These are phyloP conservation scores for Pseudocheirus occidentalis DNA, from an alignment of 2,797 vertebrate genomes.

Conservation along the genomic window DNA sequence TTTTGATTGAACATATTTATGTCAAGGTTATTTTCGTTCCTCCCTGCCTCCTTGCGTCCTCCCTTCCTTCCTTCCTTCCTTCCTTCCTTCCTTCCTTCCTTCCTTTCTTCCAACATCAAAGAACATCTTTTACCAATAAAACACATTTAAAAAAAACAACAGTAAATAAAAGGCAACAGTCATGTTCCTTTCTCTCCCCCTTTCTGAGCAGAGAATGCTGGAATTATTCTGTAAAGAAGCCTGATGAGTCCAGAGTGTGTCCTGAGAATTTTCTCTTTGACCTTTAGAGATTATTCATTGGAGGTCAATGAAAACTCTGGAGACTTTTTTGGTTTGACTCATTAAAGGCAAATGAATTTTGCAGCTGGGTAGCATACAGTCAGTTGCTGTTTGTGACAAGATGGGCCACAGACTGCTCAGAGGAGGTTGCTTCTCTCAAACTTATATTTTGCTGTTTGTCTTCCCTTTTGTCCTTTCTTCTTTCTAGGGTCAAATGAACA, in stretches of 20 bases:
- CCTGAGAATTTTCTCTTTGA: conserved; percentile 17
- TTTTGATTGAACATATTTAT: too few species aligned
- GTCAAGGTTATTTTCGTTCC: too few species aligned
- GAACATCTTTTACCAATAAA: too few species aligned
- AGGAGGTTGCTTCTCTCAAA: background rate
- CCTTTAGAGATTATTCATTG: background rate
- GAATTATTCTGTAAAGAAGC: conserved; percentile 18
- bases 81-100: too few species aligned
- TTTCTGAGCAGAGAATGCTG: too few species aligned
- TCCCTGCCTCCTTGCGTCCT: too few species aligned
- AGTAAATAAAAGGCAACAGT: too few species aligned
- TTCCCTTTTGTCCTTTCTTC: background rate
- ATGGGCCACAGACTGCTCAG: background rate
- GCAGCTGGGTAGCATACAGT: background rate
- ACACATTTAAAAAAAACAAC: too few species aligned
- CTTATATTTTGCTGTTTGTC: conserved; percentile 4
- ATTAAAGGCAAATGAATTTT: conserved; percentile 25
- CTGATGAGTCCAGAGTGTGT: background rate
- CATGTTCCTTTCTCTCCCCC: too few species aligned
- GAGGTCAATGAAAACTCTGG: background rate
- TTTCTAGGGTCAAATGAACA: conserved; percentile 41
- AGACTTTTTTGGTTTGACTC: background rate
- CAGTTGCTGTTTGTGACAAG: conserved; percentile 2
- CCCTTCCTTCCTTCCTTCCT: too few species aligned
- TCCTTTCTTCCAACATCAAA: too few species aligned